Percentiles rank a stretch among this genome's conserved stretches.
Evolutionary conservation across 2,888 invertebrate species (phyloP).

Genomic region (Calephelis perditalis): DNA sequence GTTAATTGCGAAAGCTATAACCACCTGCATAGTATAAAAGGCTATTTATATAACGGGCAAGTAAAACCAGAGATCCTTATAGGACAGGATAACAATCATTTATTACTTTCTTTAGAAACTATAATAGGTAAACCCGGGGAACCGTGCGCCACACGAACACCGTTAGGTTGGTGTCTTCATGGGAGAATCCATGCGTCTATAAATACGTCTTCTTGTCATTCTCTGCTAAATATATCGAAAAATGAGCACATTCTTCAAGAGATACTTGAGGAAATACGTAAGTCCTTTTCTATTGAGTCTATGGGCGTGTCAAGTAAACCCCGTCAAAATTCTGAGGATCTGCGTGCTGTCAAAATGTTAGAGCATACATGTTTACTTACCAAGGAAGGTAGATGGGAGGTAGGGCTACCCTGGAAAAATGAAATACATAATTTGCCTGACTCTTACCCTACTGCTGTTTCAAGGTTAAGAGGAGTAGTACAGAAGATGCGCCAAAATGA

Average conservation of each 20-base stretch:
- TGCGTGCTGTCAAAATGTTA: slow-evolving; percentile 22
- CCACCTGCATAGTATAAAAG: slow-evolving; percentile 19
- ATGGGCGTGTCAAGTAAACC: slow-evolving; percentile 12
- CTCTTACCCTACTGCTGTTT: slow-evolving; percentile 24
- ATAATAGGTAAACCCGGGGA: slow-evolving; percentile 3
- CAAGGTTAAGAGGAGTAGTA: slow-evolving; percentile 27
- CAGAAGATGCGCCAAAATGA: slow-evolving; percentile 25
- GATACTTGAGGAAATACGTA: not conserved
- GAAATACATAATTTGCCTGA: slow-evolving; percentile 25
- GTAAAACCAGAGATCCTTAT: slow-evolving; percentile 33
- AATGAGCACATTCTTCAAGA: not conserved
- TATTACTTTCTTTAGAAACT: slow-evolving; percentile 30
- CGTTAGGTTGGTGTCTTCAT: slow-evolving; percentile 15
- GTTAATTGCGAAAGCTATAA: slow-evolving; percentile 10
- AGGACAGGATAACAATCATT: slow-evolving; percentile 35
- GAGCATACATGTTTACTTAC: slow-evolving; percentile 23
- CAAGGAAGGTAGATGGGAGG: slow-evolving; percentile 27
- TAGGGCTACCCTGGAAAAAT: slow-evolving; percentile 33
- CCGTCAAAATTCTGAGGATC: slow-evolving; percentile 15
- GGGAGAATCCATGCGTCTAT: slow-evolving; percentile 5
- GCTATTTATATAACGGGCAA: slow-evolving; percentile 13
- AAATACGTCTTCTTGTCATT: not conserved
- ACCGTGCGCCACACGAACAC: slow-evolving; percentile 9
- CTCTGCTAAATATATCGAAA: not conserved
- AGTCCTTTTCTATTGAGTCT: too few species aligned